Evolutionary conservation across 2,797 vertebrate species (phyloP).

Genomic region (Tarsius wallacei): DNA sequence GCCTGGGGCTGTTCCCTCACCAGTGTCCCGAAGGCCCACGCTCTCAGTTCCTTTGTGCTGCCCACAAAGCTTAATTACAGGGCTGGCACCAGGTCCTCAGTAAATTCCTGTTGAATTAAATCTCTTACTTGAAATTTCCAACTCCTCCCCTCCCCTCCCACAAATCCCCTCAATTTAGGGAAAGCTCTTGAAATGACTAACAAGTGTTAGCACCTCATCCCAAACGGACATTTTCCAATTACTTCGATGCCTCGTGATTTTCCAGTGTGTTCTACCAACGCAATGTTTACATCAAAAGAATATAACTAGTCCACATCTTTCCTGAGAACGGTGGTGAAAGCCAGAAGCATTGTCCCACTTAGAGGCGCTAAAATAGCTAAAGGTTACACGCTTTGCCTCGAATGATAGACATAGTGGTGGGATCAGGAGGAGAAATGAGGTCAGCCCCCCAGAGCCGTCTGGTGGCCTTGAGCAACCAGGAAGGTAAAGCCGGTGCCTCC

Average conservation of each 20-base stretch:
- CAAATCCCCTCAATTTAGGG: constrained; percentile 30
- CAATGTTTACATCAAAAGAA: constrained; percentile 69
- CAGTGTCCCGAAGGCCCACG: constrained; percentile 66
- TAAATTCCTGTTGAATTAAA: constrained; percentile 71
- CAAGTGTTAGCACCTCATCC: constrained; percentile 64
- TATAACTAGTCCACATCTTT: constrained; percentile 17
- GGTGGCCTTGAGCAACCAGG: constrained; percentile 10
- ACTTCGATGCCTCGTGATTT: constrained; percentile 66
- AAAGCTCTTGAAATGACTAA: constrained; percentile 67
- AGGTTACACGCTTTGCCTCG: not conserved
- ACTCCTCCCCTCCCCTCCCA: not conserved
- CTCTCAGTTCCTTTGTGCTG: constrained; percentile 46
- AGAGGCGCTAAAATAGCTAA: not conserved
- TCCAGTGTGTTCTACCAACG: constrained; percentile 70
- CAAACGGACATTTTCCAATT: constrained; percentile 65
- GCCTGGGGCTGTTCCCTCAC: constrained; percentile 64
- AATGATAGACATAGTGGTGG: not conserved
- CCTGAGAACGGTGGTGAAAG: constrained; percentile 24
- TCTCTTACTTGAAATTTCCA: constrained; percentile 71
- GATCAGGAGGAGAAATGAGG: not conserved
- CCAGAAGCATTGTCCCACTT: constrained; percentile 13
- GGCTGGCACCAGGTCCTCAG: constrained; percentile 33
- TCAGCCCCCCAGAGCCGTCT: constrained; percentile 17
- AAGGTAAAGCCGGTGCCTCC: constrained; percentile 46
- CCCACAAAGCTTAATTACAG: constrained; percentile 63